Evolutionary conservation across 2,113 vertebrate species (phyloP).

Genomic region (Eira barbara): DNA sequence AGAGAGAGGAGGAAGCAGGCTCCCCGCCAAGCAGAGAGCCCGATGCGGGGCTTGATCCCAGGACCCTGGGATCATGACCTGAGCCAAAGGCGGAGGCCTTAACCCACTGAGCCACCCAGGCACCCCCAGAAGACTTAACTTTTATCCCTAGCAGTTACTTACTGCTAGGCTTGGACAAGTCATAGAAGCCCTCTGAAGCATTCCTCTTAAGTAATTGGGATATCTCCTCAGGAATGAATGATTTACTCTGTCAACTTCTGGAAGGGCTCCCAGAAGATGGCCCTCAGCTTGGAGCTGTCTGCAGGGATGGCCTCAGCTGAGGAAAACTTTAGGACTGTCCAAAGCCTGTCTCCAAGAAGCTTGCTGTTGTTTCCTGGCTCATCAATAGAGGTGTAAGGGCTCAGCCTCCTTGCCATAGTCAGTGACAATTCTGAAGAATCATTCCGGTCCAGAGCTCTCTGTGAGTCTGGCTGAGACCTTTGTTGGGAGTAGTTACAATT

Average conservation of each 20-base stretch:
- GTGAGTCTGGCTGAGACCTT: not conserved
- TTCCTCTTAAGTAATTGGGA: not conserved
- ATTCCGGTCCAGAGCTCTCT: not conserved
- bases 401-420: not conserved
- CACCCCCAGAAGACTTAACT: not conserved
- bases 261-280: not conserved
- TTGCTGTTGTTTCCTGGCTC: too few species aligned
- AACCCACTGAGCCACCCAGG: too few species aligned
- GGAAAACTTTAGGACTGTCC: not conserved
- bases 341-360: not conserved
- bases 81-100: too few species aligned
- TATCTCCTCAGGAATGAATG: not conserved
- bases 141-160: not conserved
- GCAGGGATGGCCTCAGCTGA: not conserved
- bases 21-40: too few species aligned
- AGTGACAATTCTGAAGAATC: not conserved
- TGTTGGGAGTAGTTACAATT: not conserved
- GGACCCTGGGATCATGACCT: too few species aligned
- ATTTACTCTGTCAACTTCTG: not conserved
- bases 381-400: not conserved
- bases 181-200: not conserved
- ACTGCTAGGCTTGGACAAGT: not conserved
- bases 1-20: too few species aligned
- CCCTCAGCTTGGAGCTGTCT: not conserved
- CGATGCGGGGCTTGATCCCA: too few species aligned